Evolutionary conservation across 2,113 vertebrate species (phyloP).

Genomic region (Puma concolor): DNA sequence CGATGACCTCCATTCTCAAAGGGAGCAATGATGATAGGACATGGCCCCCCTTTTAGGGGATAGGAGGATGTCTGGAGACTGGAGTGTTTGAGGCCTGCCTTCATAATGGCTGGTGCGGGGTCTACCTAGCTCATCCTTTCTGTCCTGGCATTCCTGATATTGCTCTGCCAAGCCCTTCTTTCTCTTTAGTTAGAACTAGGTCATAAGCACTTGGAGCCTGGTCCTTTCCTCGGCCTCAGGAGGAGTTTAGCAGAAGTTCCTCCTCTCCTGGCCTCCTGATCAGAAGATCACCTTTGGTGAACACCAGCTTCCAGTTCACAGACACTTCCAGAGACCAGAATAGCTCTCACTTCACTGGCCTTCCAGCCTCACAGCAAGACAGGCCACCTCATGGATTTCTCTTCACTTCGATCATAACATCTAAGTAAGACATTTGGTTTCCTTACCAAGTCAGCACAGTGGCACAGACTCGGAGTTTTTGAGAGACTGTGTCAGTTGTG

Average conservation of each 20-base stretch:
- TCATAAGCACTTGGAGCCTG: background rate
- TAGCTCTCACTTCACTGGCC: background rate
- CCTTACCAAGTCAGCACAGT: background rate
- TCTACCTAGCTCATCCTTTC: background rate
- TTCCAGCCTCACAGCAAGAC: background rate
- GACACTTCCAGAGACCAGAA: conserved; percentile 21
- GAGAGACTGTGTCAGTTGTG: background rate
- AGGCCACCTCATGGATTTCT: background rate
- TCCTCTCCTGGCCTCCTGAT: conserved; percentile 7
- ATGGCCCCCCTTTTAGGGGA: background rate
- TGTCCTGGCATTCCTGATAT: background rate
- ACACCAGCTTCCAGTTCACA: background rate
- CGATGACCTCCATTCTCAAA: background rate
- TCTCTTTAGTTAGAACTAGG: background rate
- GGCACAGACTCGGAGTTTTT: background rate
- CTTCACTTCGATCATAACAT: background rate
- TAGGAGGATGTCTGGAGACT: background rate
- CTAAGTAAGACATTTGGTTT: background rate
- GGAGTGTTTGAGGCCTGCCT: background rate
- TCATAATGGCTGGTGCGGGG: background rate
- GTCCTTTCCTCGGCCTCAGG: background rate
- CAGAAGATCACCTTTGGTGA: background rate
- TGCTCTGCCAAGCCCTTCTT: background rate
- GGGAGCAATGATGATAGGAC: background rate
- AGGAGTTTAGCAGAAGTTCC: conserved; percentile 7